Evolutionary conservation across 1,140 invertebrate species (phyloP), one percentile per base, ranked within the genome.

Genomic region (Colletes gigas): DNA sequence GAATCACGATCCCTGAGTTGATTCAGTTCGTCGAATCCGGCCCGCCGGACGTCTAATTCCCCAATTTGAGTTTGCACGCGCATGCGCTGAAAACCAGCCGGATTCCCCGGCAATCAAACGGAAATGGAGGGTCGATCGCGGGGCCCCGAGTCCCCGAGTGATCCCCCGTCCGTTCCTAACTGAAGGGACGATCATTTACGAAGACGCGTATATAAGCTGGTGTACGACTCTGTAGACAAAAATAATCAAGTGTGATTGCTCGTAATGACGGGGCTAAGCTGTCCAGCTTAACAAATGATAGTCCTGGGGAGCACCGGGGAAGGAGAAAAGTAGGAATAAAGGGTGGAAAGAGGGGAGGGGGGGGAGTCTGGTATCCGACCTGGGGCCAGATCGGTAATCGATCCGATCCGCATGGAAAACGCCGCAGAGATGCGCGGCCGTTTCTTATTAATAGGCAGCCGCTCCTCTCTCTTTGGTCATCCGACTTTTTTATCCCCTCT

Each of bases 161-260:
- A 41, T 14, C 66, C 62, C 50, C 50, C 62, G 19, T 39, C 74
- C 62, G 21, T 17, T 39, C 21, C 69, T 55, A 69, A 60, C 69
- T 59, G 55, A 76, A 30, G 30, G 66, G n/a, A 73, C 80, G 84
- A 85, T 86, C 79, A 85, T 85, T 76, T 82, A 54, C 82, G 74
- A 57, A 72, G 74, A 75, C 60, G 71, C 69, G 72, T 76, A 84
- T 82, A 78, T 82, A 78, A 70, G 60, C 15, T 62, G 80, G 80
- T 54, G 67, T 78, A 77, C 78, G 81, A 83, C 72, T 91, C 89
- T 93, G 91, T 92, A 92, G 92, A 93, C 91, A 92, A 93, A 92
- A 93, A 93, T 93, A 93, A 93, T 93, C 92, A 93, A 92, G 88
- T 92, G 91, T 92, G 91, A 92, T 93, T 92, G 92, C 91, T 92